phyloP scores from a whole-genome alignment of 2,113 vertebrate species.

The Colistium nudipinnis region DNA sequence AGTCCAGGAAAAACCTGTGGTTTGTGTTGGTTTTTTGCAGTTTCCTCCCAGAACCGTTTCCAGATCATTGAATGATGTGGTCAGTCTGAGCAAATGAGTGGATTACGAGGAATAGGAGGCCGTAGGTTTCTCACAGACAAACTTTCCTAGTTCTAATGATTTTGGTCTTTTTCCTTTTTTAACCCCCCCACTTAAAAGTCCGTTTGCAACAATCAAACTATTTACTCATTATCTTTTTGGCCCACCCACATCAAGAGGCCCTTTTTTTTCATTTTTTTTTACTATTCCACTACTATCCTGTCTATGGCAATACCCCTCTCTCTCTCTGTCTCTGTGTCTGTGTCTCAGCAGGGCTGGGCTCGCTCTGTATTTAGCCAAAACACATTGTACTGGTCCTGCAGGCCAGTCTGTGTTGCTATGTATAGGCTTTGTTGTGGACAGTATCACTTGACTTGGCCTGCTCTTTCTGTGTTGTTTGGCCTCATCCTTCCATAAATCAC shows the following conservation, averaged over 20 bases:
- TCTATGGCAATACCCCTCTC: too few relatives aligned
- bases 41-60: conserved; percentile 46
- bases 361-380: conserved; percentile 66
- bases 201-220: conserved; percentile 2
- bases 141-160: conserved; percentile 1
- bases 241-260: not conserved
- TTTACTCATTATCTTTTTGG: conserved; percentile 6
- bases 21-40: conserved; percentile 36
- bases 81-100: conserved; percentile 7
- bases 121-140: not conserved
- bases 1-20: conserved; percentile 35
- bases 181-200: not conserved
- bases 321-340: conserved; percentile 15
- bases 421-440: conserved; percentile 64
- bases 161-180: not conserved
- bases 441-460: conserved; percentile 56
- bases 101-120: not conserved
- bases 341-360: conserved; percentile 37
- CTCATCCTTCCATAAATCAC: conserved; percentile 57
- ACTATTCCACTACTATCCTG: conserved; percentile 23
- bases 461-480: conserved; percentile 46
- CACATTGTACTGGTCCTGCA: conserved; percentile 56
- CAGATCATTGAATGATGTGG: conserved; percentile 44
- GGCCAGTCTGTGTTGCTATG: conserved; percentile 60
- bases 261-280: too few relatives aligned